These are phyloP conservation scores for Stercorarius parasiticus DNA, from an alignment of 2,113 vertebrate species.

Conservation along the genomic window DNA sequence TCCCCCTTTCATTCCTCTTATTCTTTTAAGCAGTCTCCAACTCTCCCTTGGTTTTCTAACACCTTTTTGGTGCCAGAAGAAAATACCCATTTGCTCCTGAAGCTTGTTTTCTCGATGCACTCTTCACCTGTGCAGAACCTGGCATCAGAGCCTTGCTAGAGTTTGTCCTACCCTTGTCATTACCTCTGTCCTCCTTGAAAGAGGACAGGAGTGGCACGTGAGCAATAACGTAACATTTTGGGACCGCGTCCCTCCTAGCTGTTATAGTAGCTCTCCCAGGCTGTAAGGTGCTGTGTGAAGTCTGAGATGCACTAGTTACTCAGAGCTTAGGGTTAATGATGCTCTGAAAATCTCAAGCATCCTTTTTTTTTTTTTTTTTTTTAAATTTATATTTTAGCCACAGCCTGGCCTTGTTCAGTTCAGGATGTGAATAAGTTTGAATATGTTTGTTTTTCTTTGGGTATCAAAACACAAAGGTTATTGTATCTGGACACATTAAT, in stretches of 20 bases:
- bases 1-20: not conserved
- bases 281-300: not conserved
- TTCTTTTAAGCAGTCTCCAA: not conserved
- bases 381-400: not conserved
- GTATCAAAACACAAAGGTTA: not conserved
- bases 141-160: not conserved
- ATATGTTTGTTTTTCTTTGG: not conserved
- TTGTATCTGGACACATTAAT: not conserved
- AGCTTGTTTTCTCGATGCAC: not conserved
- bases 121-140: not conserved
- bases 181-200: not conserved
- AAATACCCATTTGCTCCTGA: not conserved
- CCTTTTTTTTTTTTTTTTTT: not conserved
- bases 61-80: not conserved
- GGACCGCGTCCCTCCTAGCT: rapidly evolving
- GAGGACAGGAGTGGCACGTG: not conserved
- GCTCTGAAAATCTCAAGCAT: not conserved
- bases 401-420: not conserved
- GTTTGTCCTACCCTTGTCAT: not conserved
- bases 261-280: not conserved
- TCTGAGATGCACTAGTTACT: not conserved
- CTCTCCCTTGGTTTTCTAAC: not conserved
- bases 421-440: not conserved
- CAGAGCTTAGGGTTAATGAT: not conserved
- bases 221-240: not conserved